Conservation (phyloP, 2,113 vertebrate species). For the Chaenogobius annularis region DNA sequence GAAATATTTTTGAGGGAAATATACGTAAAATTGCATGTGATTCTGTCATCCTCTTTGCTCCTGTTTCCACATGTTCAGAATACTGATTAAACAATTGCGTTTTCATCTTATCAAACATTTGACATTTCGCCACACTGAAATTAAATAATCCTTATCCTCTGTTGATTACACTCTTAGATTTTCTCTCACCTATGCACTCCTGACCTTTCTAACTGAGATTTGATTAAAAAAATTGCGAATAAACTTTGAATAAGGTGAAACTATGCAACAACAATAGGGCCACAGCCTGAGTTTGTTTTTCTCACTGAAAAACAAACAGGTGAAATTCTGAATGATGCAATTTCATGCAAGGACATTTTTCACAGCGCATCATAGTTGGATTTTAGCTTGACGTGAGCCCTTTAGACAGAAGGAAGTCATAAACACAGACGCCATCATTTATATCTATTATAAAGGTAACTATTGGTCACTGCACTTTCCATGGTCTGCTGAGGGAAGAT, state of each 20-base stretch:
- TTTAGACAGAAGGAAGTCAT: background rate
- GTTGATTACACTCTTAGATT: slow-evolving; percentile 3
- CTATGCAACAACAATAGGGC: background rate
- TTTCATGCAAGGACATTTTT: slow-evolving; percentile 17
- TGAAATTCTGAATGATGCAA: slow-evolving; percentile 38
- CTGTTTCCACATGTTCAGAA: background rate
- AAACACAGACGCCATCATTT: background rate
- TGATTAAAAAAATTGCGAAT: background rate
- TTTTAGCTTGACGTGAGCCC: background rate
- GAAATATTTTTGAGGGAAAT: too few species aligned
- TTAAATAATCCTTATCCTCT: slow-evolving; percentile 2
- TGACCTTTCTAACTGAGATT: slow-evolving; percentile 1
- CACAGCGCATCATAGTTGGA: slow-evolving; percentile 9
- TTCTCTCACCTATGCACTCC: background rate
- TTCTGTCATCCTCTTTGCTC: slow-evolving; percentile 3
- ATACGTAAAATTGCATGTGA: background rate
- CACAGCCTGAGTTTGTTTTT: background rate
- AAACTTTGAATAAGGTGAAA: background rate
- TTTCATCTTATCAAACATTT: slow-evolving; percentile 16
- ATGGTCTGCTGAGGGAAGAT: background rate
- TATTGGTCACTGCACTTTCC: background rate
- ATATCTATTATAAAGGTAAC: background rate
- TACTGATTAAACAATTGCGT: background rate
- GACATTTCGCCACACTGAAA: slow-evolving; percentile 1
- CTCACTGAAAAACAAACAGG: background rate